These are phyloP conservation scores for Enteromius mattozi DNA, from an alignment of 2,797 vertebrate genomes.

Conservation along the genomic window DNA sequence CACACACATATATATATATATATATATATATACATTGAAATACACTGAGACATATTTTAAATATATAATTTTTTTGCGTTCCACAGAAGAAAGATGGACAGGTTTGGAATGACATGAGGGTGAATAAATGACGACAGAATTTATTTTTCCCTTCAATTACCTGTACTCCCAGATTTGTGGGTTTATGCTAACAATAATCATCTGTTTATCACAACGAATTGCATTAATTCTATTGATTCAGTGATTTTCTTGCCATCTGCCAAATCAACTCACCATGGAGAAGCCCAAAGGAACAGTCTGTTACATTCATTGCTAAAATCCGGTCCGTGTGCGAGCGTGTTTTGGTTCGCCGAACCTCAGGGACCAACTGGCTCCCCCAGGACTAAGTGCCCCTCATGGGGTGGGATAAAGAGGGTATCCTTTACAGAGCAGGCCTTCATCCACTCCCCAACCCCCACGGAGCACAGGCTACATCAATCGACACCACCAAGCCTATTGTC, in stretches of 20 bases:
- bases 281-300: conserved; percentile 70
- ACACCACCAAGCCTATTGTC: conserved; percentile 87
- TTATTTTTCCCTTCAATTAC: conserved; percentile 31
- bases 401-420: conserved; percentile 96
- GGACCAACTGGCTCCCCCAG: conserved; percentile 86
- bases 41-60: not conserved
- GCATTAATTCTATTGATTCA: conserved; percentile 57
- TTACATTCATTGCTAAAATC: conserved; percentile 88
- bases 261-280: conserved; percentile 67
- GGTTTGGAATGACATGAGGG: not conserved
- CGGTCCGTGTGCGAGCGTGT: conserved; percentile 86
- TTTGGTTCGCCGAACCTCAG: conserved; percentile 81
- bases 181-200: conserved; percentile 26
- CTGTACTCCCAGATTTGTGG: conserved; percentile 1
- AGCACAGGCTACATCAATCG: conserved; percentile 93
- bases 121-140: not conserved
- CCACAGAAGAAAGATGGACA: not conserved
- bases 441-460: conserved; percentile 88
- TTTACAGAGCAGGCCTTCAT: conserved; percentile 97
- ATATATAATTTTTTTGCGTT: not conserved
- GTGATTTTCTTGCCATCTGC: conserved; percentile 59
- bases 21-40: too few species aligned
- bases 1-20: not conserved
- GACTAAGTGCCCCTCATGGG: conserved; percentile 91
- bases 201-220: conserved; percentile 52